These are phyloP conservation scores for Chloroclystis v-ata DNA, from an alignment of 2,888 invertebrate species.

Conservation along the genomic window DNA sequence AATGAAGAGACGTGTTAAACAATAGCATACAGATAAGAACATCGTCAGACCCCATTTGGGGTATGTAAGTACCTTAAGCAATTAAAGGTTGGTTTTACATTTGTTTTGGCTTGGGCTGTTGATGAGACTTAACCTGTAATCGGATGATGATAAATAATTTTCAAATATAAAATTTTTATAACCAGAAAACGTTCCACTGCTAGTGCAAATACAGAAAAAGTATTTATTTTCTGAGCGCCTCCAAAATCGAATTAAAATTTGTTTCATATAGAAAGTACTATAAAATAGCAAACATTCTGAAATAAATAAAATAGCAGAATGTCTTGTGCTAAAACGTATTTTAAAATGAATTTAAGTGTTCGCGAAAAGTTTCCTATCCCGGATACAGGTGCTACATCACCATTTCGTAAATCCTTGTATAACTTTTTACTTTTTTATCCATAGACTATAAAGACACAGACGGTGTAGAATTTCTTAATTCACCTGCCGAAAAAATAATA, in stretches of 20 bases:
- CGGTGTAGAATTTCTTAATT: slow-evolving; percentile 20
- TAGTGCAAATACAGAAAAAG: too few species aligned
- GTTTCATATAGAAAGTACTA: too few species aligned
- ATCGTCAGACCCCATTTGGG: slow-evolving; percentile 68
- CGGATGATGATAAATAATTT: slow-evolving; percentile 1
- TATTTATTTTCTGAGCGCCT: too few species aligned
- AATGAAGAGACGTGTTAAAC: slow-evolving; percentile 75
- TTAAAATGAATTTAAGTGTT: neutral
- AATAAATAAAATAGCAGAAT: too few species aligned
- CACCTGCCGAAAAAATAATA: too few species aligned
- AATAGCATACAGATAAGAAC: slow-evolving; percentile 71
- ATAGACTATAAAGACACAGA: slow-evolving; percentile 29
- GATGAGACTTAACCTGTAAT: slow-evolving; percentile 21
- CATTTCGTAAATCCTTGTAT: slow-evolving; percentile 50
- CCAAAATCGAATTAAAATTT: too few species aligned
- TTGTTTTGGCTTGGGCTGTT: slow-evolving; percentile 31
- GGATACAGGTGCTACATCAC: slow-evolving; percentile 63
- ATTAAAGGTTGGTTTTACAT: slow-evolving; percentile 62
- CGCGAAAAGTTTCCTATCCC: slow-evolving; percentile 14
- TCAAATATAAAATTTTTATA: neutral
- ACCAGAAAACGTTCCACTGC: too few species aligned
- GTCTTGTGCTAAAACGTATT: too few species aligned
- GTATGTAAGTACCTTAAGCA: slow-evolving; percentile 51
- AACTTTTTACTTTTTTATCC: slow-evolving; percentile 27
- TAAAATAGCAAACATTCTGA: too few species aligned